These are phyloP conservation scores for Andrena dorsata DNA, from an alignment of 2,888 invertebrate species.

Conservation along the genomic window DNA sequence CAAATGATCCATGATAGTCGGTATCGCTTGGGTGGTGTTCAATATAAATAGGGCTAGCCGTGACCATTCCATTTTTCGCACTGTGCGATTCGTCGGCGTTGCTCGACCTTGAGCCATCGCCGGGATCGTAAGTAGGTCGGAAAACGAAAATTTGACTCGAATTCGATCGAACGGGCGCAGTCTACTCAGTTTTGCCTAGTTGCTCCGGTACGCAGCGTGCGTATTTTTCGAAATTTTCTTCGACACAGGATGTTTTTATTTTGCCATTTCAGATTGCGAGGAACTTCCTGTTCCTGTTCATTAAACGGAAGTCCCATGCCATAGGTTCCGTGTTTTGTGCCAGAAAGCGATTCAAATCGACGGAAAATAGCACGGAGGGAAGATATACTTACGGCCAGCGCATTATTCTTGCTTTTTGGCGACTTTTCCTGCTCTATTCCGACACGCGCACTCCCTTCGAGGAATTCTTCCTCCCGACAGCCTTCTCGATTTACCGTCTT, in stretches of 20 bases:
- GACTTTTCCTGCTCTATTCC: constrained; percentile 69
- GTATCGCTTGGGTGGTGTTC: constrained; percentile 38
- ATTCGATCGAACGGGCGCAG: constrained; percentile 30
- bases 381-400: constrained; percentile 78
- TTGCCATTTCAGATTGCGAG: constrained; percentile 78
- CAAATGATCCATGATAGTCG: constrained; percentile 66
- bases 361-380: constrained; percentile 60
- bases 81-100: constrained; percentile 50
- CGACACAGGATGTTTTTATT: constrained; percentile 84
- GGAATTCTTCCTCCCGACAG: constrained; percentile 73
- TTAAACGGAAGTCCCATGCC: constrained; percentile 84
- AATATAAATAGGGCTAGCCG: constrained; percentile 50
- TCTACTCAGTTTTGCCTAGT: constrained; percentile 33
- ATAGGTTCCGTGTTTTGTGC: constrained; percentile 80
- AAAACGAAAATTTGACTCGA: constrained; percentile 55
- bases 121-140: constrained; percentile 68
- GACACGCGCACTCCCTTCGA: constrained; percentile 66
- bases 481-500: constrained; percentile 78
- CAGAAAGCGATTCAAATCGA: constrained; percentile 69
- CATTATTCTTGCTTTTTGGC: constrained; percentile 76
- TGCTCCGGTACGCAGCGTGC: constrained; percentile 47
- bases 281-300: constrained; percentile 85
- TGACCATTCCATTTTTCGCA: constrained; percentile 62
- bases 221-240: constrained; percentile 77
- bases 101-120: constrained; percentile 70